Percentiles rank a stretch among this genome's conserved stretches.
Evolutionary conservation across 35 echinoderm and acorn worm species (phyloP).

Genomic region (Holothuria glaberrima): DNA sequence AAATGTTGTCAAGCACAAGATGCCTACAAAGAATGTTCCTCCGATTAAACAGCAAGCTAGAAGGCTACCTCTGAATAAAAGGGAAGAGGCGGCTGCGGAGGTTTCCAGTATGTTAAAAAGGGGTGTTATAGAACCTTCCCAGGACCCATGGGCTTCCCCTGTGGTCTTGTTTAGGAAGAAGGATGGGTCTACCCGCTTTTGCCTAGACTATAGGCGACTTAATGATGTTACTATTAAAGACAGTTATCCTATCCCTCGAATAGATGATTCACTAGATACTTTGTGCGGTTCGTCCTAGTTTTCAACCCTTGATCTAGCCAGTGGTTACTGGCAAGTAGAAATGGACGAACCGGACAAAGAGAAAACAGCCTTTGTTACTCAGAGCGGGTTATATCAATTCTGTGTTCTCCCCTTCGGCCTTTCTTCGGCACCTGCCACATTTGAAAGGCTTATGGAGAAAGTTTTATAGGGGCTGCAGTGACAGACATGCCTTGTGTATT

Average conservation of each 20-base stretch:
- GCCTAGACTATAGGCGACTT: constrained; percentile 48
- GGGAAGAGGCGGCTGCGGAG: background rate
- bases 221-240: constrained; percentile 17
- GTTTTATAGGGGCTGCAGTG: constrained; percentile 38
- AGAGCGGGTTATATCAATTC: background rate
- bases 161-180: constrained; percentile 66
- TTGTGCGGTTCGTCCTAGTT: constrained; percentile 38
- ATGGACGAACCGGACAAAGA: constrained; percentile 7
- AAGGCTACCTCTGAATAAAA: constrained; percentile 26
- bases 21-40: background rate
- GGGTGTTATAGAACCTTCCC: constrained; percentile 57
- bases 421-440: constrained; percentile 13
- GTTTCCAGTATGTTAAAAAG: constrained; percentile 37
- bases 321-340: constrained; percentile 52
- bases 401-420: constrained; percentile 47
- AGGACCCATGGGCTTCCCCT: constrained; percentile 63
- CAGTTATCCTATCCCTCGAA: background rate
- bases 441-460: constrained; percentile 53
- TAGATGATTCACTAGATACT: constrained; percentile 54
- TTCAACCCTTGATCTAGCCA: constrained; percentile 49
- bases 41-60: constrained; percentile 58
- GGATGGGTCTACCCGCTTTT: constrained; percentile 51
- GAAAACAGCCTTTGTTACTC: constrained; percentile 31
- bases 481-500: background rate
- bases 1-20: constrained; percentile 31